Base-by-base conservation (phyloP, 2,888 invertebrate genomes). In the Synanthedon formicaeformis region DNA sequence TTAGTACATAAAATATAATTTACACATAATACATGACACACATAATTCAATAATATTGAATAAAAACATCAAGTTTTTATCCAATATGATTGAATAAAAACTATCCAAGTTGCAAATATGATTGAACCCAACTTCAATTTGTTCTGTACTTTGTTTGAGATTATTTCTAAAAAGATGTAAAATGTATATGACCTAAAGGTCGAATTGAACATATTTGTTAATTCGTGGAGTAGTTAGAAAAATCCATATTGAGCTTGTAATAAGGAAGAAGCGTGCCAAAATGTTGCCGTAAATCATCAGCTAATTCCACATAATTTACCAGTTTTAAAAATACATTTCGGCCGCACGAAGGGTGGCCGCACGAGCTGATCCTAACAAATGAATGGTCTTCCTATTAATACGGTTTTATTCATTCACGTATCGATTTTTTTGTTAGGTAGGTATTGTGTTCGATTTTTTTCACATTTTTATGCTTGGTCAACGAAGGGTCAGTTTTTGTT, bases 401-500 rank as follows among this genome's bases (percentile, higher is more conserved):
- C 67, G 67, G 69, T 71, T 74, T 80, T 78, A 78, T 82, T 72
- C 65, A 59, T 71, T 64, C 67, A 68, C 66, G 69, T 73, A 67
- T 71, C 67, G 64, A 68, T 70, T 77, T 81, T 79, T 80, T 72
- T 62, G 67, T 77, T 18, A 18, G 75, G 74, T 59, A 61, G 55
- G 55, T 64, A 73, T 75, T 74, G 69, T 45, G 49, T 18, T 40
- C 40, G 55, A 56, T 63, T 63, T 58, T 72, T 66, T 56, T 65
- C 56, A 50, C 48, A 50, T 62, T 70, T 79, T 79, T 79, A 69
- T 73, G 60, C 67, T 67, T 78, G 86, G 86, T 85, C 86, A 85
- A 78, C 75, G 81, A 82, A 81, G 84, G 86, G 86, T 85, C 86
- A 86, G 78, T 78, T 82, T 81, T 66, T 64, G 60, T 65, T 67